Conservation (phyloP, 2,888 invertebrate genomes). For the Ommatoiulus sabulosus region DNA sequence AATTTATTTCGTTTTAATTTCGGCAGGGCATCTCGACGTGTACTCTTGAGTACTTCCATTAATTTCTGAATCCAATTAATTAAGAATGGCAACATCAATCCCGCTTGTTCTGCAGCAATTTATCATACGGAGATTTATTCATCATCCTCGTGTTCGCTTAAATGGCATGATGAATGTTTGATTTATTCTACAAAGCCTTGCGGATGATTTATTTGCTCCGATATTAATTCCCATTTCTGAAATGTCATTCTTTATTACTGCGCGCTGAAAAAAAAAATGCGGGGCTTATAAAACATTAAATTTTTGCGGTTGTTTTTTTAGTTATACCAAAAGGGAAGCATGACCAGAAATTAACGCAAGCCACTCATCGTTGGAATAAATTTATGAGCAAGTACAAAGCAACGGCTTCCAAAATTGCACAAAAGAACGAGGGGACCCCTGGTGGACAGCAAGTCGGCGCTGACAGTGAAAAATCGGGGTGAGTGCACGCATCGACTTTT, state of each 20-base stretch:
- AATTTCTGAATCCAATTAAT: background rate
- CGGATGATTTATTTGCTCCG: background rate
- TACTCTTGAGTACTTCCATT: background rate
- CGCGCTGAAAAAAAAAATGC: no score
- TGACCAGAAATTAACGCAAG: slow-evolving; percentile 55
- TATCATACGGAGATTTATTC: background rate
- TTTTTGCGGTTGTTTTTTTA: background rate
- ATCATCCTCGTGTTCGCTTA: background rate
- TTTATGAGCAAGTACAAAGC: slow-evolving; percentile 77
- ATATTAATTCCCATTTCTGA: background rate
- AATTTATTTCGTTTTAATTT: no score
- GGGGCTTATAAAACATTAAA: background rate
- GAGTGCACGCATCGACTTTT: background rate
- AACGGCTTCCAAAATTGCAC: slow-evolving; percentile 70
- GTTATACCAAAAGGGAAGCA: slow-evolving; percentile 6
- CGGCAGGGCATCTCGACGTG: no score
- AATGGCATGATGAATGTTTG: background rate
- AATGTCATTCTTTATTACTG: background rate
- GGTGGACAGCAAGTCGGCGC: background rate
- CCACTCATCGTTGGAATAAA: slow-evolving; percentile 69
- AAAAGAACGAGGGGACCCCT: slow-evolving; percentile 34
- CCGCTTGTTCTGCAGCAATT: background rate
- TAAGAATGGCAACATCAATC: background rate
- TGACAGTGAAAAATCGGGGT: slow-evolving; percentile 42
- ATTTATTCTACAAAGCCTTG: background rate